A percentile compares a stretch with the other conserved stretches of the same genome.
Conservation (phyloP, 2,888 invertebrate genomes). For the Athetis lepigone region DNA sequence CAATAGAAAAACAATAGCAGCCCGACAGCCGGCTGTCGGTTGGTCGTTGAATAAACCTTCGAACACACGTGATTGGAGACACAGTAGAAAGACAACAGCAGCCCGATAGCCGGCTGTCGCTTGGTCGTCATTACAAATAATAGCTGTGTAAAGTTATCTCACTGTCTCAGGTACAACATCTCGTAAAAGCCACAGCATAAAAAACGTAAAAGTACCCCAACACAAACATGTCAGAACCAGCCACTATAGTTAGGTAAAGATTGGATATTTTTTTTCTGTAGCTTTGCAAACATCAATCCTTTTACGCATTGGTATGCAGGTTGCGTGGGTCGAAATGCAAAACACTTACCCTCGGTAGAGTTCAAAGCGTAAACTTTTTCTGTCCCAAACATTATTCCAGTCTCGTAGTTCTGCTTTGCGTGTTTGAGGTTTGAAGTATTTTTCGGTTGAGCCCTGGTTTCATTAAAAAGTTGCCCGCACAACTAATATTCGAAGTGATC, state of each 20-base stretch:
- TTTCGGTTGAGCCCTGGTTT: slow-evolving; percentile 84
- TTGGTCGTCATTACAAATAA: too few relatives aligned
- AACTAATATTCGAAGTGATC: slow-evolving; percentile 84
- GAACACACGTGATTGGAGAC: too few relatives aligned
- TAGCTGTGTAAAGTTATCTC: too few relatives aligned
- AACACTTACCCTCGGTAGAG: slow-evolving; percentile 88
- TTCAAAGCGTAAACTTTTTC: slow-evolving; percentile 89
- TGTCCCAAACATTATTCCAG: slow-evolving; percentile 88
- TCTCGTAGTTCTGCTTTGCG: slow-evolving; percentile 88
- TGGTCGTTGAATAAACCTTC: too few relatives aligned
- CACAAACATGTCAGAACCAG: slow-evolving; percentile 60
- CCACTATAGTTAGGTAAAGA: slow-evolving; percentile 68
- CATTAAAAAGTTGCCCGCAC: slow-evolving; percentile 83
- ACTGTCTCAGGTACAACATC: too few relatives aligned
- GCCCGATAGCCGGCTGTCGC: too few relatives aligned
- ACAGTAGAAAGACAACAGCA: too few relatives aligned
- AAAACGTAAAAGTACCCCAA: slow-evolving; percentile 46
- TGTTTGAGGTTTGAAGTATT: slow-evolving; percentile 88
- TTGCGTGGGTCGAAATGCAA: slow-evolving; percentile 86
- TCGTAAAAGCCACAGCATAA: neutral
- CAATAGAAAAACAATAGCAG: too few relatives aligned
- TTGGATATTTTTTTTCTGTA: slow-evolving; percentile 72
- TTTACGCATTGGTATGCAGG: slow-evolving; percentile 88
- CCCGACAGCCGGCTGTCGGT: too few relatives aligned
- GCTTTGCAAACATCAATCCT: slow-evolving; percentile 86